Evolutionary conservation across 2,888 invertebrate genomes (phyloP), one percentile per base, ranked within the genome.

Genomic region (Plebejus melissa): DNA sequence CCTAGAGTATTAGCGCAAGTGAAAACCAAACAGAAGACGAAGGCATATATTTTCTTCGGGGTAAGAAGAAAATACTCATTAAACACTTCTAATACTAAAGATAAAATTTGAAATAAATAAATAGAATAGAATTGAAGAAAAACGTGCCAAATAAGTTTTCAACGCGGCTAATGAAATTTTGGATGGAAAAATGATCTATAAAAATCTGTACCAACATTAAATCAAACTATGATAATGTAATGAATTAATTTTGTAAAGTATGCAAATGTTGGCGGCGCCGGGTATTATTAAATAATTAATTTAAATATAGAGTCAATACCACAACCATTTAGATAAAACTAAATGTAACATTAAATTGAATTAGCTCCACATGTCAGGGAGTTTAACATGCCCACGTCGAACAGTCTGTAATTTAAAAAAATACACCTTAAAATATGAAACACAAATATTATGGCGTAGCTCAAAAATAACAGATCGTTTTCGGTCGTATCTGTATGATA

Each of bases 301-400:
- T 65, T 65, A 65, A 65, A 32, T 65, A 65, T 11, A 65, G 9
- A 65, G 65, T 65, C 65, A 65, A 65, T 32, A 65, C 65, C 32
- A 13, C 65, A 65, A 65, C 32, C 32, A 65, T 65, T 65, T 65
- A 65, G 32, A 16, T 36, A 36, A 65, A 65, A 36, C 65, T 0
- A 65, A 65, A 65, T 65, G 32, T 36, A 32, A 4, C 65, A 36
- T 65, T 65, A 13, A 5, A 36, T 65, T 36, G 32, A 65, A 65
- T 65, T 65, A 65, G 65, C 32, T 65, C 32, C 65, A 65, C 65
- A 6, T 60, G 28, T 28, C 60, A 60, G 11, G 4, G 28, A 60
- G 11, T 32, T 60, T 28, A 60, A 60, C 28, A 28, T 60, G 60
- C n/a, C 28, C 11, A 60, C 57, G 28, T 60, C 11, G 4, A 65